These are phyloP conservation scores for Rattus norvegicus DNA, from an alignment of 2,113 vertebrate species.

Conservation along the genomic window GRCr8 NC_086024.1:115566501-115567000, in stretches of 20 bases:
- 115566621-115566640: slow-evolving; percentile 43
- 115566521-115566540: slow-evolving; percentile 61
- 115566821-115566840: background rate
- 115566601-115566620: background rate
- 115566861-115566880: slow-evolving; percentile 41
- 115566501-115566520: slow-evolving; percentile 63
- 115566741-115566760: background rate
- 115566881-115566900: slow-evolving; percentile 58
- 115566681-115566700: slow-evolving; percentile 22
- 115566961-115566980: background rate
- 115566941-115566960: background rate
- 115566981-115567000: background rate
- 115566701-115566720: slow-evolving; percentile 20
- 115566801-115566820: background rate
- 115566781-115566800: background rate
- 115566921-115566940: background rate
- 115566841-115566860: slow-evolving; percentile 59
- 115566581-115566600: background rate
- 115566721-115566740: slow-evolving; percentile 1
- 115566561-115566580: slow-evolving; percentile 34
- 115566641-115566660: slow-evolving; percentile 57
- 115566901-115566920: slow-evolving; percentile 39
- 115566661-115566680: slow-evolving; percentile 11
- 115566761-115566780: background rate
- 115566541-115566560: slow-evolving; percentile 47